These are phyloP conservation scores for Julus scandinavius DNA, from an alignment of 2,888 invertebrate genomes.

Conservation along the genomic window DNA sequence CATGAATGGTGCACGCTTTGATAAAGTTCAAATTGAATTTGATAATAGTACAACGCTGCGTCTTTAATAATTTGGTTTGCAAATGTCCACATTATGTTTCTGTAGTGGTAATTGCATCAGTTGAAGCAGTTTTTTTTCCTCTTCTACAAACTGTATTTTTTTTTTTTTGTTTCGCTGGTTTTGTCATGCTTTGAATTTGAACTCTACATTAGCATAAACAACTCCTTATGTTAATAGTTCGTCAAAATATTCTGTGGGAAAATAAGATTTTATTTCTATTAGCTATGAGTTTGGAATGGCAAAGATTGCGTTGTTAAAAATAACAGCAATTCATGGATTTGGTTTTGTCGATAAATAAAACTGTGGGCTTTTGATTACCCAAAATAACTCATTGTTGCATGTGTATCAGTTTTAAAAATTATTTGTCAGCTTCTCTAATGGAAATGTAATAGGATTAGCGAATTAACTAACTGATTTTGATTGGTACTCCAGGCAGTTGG, in stretches of 20 bases:
- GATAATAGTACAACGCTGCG: constrained; percentile 6
- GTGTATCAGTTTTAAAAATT: no score
- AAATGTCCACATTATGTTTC: constrained; percentile 35
- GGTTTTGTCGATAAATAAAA: no score
- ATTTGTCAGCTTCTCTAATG: no score
- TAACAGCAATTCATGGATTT: no score
- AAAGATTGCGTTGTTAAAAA: no score
- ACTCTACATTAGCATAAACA: constrained; percentile 4
- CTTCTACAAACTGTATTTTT: neutral
- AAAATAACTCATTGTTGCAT: no score
- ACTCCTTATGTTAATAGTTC: constrained; percentile 22
- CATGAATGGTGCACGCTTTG: constrained; percentile 2
- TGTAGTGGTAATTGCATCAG: constrained; percentile 27
- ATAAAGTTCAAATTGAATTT: constrained; percentile 38
- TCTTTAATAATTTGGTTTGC: constrained; percentile 22
- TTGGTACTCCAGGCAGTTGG: no score
- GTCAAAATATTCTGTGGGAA: neutral
- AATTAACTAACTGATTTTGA: no score
- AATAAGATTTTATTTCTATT: neutral
- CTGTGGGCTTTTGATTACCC: no score
- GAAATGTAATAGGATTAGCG: no score
- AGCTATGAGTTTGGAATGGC: neutral
- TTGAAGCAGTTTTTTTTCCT: neutral
- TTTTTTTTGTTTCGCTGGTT: neutral
- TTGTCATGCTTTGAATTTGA: neutral